Evolutionary conservation across 1,140 invertebrate species (phyloP).

Genomic region (Diploscapter pachys): DNA sequence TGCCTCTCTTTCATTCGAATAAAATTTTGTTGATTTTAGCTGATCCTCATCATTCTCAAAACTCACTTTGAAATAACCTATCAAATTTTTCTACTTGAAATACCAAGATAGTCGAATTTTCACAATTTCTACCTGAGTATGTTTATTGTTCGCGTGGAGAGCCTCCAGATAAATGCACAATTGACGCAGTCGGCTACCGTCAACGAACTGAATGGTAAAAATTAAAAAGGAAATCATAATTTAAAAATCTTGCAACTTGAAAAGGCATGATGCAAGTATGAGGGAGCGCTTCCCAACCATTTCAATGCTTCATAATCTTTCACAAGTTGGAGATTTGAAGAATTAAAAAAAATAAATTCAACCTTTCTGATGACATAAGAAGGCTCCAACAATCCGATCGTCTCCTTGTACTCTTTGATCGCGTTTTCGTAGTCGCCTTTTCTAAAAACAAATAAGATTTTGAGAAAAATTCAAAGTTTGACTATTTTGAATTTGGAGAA

Average conservation of each 20-base stretch:
- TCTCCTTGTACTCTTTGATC: slow-evolving; percentile 52
- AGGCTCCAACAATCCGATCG: slow-evolving; percentile 53
- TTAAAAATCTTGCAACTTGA: too few species aligned
- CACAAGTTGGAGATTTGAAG: neutral
- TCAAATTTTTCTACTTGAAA: too few species aligned
- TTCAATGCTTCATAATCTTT: neutral
- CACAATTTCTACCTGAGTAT: too few species aligned
- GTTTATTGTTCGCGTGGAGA: slow-evolving; percentile 40
- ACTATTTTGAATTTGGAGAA: neutral
- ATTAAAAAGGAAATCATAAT: neutral
- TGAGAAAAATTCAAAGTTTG: slow-evolving; percentile 18
- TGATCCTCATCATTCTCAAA: too few species aligned
- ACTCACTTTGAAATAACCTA: too few species aligned
- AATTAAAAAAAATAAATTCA: slow-evolving; percentile 6
- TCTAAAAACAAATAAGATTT: slow-evolving; percentile 36
- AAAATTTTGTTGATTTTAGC: too few species aligned
- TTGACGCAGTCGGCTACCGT: slow-evolving; percentile 45
- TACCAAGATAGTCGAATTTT: too few species aligned
- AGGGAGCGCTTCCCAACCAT: slow-evolving; percentile 2
- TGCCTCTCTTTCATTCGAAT: too few species aligned
- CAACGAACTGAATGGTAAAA: slow-evolving; percentile 44
- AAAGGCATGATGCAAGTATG: neutral
- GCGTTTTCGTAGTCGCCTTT: slow-evolving; percentile 57
- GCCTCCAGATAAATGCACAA: slow-evolving; percentile 51
- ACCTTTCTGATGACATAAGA: slow-evolving; percentile 56